Base-by-base conservation (phyloP, 2,797 vertebrate species). In the Xenopus petersii region DNA sequence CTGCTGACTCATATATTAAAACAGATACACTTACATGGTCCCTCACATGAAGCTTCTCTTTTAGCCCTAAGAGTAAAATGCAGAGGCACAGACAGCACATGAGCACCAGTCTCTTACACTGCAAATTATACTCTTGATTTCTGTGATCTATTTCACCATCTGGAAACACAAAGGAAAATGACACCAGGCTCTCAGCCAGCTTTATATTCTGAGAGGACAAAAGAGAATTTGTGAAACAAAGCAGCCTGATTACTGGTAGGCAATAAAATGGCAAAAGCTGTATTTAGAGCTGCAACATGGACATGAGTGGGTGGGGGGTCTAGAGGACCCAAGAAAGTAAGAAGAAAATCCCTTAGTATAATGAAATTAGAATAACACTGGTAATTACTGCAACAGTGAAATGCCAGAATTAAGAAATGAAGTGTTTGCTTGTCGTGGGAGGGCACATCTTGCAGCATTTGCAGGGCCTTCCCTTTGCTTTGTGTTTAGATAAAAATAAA, bases 361-460 rank as follows among this genome's bases (percentile, higher is more conserved):
- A 77, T 67, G 73, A 48, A 79, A 81, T 80, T 80, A 80, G 33
- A 76, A 55, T 80, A 70, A 75, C 58, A 16, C 56, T 71, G 64
- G 63, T 77, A 73, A 80, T 80, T 80, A 80, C 78, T 58, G 73
- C 46, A 73, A 67, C 61, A 54, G 62, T 77, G 65, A 61, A 69
- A 64, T 55, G 60, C 36, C 73, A 60, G 68, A 78, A 78, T 78
- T 73, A 73, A 73, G 54, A 73, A 78, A 73, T 78, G 10, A 78
- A 64, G 66, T 60, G 66, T 78, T 78, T 73, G 26, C 60, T 55
- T n/a, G 10, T 26, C 9, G 59, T 77, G 70, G 75, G 75, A 72
- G 75, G 64, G 30, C 26, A 61, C 16, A 58, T 60, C 51, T 58
- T 51, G n/a, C 24, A 60, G 21, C 46, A 59, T 60, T 60, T 54